Conservation (phyloP, 2,113 vertebrate species). For the Megalops atlanticus region DNA sequence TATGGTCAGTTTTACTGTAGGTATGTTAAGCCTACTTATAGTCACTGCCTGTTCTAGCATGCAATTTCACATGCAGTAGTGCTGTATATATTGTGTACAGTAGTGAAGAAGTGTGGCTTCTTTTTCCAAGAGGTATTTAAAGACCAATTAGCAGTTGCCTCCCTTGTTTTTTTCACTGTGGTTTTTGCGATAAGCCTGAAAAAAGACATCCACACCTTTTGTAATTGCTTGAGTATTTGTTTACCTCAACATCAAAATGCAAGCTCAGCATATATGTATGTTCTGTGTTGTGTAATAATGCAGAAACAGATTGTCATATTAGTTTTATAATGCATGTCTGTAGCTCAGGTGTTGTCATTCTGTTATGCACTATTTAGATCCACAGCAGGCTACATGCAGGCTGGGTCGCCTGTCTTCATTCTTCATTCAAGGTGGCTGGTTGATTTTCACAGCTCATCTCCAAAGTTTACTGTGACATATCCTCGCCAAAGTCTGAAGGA, state of each 20-base stretch:
- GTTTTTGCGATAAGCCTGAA: background rate
- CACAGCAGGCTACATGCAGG: background rate
- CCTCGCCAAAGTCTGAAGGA: background rate
- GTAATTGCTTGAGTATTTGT: background rate
- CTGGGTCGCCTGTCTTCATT: background rate
- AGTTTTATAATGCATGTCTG: background rate
- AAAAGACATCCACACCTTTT: background rate
- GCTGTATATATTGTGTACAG: background rate
- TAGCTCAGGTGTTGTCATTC: background rate
- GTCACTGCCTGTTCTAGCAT: background rate
- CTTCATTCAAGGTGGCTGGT: background rate
- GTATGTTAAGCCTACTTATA: background rate
- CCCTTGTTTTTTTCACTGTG: background rate
- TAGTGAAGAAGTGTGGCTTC: background rate
- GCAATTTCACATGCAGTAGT: background rate
- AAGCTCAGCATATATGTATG: background rate
- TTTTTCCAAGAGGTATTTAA: background rate
- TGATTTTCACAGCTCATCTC: background rate
- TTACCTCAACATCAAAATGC: background rate
- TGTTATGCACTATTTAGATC: background rate
- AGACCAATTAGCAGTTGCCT: background rate
- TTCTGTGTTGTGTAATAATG: background rate
- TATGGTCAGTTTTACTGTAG: no score
- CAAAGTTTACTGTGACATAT: background rate
- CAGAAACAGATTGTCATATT: background rate